phyloP scores from a whole-genome alignment of 2,113 vertebrate species.

The Pedionomus torquatus region DNA sequence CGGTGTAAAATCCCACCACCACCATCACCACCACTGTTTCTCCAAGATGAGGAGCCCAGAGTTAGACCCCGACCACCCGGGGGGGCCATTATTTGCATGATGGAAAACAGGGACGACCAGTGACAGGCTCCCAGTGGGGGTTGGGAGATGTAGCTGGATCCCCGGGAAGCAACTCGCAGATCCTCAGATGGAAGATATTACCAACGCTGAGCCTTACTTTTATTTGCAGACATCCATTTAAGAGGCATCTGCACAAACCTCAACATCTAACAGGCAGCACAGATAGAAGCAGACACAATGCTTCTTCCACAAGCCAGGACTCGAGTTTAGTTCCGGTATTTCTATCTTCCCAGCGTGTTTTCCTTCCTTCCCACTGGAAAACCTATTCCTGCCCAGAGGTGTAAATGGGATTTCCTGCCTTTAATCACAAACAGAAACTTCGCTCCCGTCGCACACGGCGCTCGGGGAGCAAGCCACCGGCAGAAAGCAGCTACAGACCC shows the following conservation, averaged over 20 bases:
- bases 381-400: constrained; percentile 28
- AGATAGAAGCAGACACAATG: neutral
- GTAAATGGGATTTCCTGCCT: constrained; percentile 65
- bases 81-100: neutral
- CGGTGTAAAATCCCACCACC: rapidly evolving
- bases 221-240: neutral
- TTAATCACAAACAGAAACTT: neutral
- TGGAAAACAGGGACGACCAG: neutral
- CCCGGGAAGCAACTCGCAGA: neutral
- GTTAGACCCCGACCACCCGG: neutral
- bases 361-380: constrained; percentile 15
- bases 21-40: rapidly evolving
- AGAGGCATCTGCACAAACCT: neutral
- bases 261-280: neutral
- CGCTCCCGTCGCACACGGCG: neutral
- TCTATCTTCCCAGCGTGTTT: neutral
- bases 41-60: neutral
- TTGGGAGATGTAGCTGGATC: neutral
- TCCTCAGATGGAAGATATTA: neutral
- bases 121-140: neutral
- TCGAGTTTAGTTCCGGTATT: neutral
- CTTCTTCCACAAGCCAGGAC: neutral
- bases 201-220: neutral
- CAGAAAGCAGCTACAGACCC: neutral
- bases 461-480: neutral